Evolutionary conservation across 2,797 vertebrate genomes (phyloP), one percentile per base, ranked within the genome.

Genomic region (Syndactyla subalaris): DNA sequence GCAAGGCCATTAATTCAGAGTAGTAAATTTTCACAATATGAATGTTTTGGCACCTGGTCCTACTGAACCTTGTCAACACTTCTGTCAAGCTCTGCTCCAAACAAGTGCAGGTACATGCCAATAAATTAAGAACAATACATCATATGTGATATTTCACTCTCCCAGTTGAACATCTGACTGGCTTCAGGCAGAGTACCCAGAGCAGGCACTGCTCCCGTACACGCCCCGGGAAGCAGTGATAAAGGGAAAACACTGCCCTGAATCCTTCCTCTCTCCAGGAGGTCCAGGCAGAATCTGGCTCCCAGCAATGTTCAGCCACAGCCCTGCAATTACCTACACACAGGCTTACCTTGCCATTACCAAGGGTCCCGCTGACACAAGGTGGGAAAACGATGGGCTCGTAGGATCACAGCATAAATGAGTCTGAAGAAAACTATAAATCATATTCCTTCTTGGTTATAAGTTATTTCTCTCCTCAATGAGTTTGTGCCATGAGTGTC

Each of bases 151-250:
- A 21, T n/a, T 27, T 58, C 22, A n/a, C 3, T 66, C 9, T 4
- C 20, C 7, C 18, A 34, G 52, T 26, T 10, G 20, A 15, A 45
- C 2, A 1, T 10, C 41, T 43, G n/a, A 4, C n/a, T 5, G 12
- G 24, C 63, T 76, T 32, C 52, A 81, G 27, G 34, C 49, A 80
- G 38, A 57, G 43, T 7, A 48, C 9, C 30, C 58, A 62, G 48
- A 9, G 54, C 21, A 16, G 0, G 3, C 19, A 15, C 13, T 79
- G 58, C 66, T 72, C 48, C 52, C 1, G 0, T 16, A 26, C 18
- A 10, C 13, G 7, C 66, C 30, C 6, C 19, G 34, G n/a, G n/a
- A 67, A 90, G 38, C 1, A 1, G 20, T 4, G 7, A n/a, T 21
- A 11, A 49, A 43, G 29, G 27, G 20, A 63, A 59, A 83, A 59